Evolutionary conservation across 2,113 vertebrate genomes (phyloP).

Genomic region (Pelvicachromis taeniatus): DNA sequence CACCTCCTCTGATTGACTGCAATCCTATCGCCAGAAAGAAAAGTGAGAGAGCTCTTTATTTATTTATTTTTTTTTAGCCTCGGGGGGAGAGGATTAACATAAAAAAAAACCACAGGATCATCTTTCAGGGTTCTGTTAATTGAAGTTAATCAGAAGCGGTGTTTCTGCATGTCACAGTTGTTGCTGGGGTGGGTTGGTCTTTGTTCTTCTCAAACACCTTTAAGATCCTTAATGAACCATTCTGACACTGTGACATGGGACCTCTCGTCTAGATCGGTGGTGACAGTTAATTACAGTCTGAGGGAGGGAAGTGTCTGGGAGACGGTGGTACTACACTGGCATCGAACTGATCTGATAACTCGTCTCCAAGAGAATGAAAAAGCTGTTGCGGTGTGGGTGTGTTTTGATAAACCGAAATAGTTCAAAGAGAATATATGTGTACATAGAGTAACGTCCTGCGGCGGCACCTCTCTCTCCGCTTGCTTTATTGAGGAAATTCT

Average conservation of each 20-base stretch:
- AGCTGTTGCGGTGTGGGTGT: too few species aligned
- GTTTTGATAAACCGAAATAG: conserved; percentile 18
- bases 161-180: conserved; percentile 37
- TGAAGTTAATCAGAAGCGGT: conserved; percentile 70
- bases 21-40: conserved; percentile 10
- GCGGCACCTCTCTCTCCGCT: neutral
- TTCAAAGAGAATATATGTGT: neutral
- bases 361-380: neutral
- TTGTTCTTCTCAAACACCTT: conserved; percentile 66
- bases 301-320: conserved; percentile 26
- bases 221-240: conserved; percentile 68
- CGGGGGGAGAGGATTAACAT: conserved; percentile 41
- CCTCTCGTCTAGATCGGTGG: conserved; percentile 29
- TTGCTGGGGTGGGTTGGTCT: conserved; percentile 49
- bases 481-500: neutral
- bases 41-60: conserved; percentile 31
- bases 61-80: neutral
- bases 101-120: conserved; percentile 34
- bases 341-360: conserved; percentile 33
- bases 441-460: neutral
- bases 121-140: conserved; percentile 60
- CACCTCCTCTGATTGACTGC: conserved; percentile 17
- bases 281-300: conserved; percentile 70
- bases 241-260: conserved; percentile 41
- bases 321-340: neutral